These are phyloP conservation scores for Tragelaphus buxtoni DNA, from an alignment of 2,113 vertebrate species.

Conservation along the genomic window DNA sequence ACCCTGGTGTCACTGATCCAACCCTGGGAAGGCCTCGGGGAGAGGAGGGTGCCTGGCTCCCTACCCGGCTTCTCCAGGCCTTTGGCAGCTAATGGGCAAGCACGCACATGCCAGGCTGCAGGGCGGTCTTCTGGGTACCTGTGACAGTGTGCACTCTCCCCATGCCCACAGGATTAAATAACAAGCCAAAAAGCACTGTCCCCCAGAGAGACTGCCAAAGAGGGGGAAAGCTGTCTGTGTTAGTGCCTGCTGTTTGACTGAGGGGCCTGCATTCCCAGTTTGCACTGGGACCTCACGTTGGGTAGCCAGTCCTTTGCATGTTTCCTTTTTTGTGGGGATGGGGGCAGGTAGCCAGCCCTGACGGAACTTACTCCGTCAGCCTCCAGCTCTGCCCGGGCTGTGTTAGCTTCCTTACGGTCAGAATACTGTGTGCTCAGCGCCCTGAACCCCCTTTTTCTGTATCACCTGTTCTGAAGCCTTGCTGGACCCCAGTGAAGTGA, in stretches of 20 bases:
- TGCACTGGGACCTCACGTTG: neutral
- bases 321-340: neutral
- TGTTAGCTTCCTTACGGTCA: accelerated
- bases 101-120: accelerated
- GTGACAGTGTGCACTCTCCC: neutral
- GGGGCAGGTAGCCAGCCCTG: neutral
- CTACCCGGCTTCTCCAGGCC: neutral
- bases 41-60: neutral
- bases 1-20: neutral
- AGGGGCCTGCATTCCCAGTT: neutral
- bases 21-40: neutral
- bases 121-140: neutral
- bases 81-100: neutral
- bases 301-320: neutral
- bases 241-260: too few relatives aligned
- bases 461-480: neutral
- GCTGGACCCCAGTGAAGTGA: neutral
- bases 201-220: neutral
- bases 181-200: neutral
- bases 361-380: neutral
- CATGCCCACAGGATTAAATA: neutral
- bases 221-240: neutral
- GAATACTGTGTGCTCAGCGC: neutral
- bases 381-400: neutral
- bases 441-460: neutral